Percentiles rank a stretch among this genome's conserved stretches.
phyloP scores from a whole-genome alignment of 1,140 invertebrate genomes.

The Dufourea novaeangliae region DNA sequence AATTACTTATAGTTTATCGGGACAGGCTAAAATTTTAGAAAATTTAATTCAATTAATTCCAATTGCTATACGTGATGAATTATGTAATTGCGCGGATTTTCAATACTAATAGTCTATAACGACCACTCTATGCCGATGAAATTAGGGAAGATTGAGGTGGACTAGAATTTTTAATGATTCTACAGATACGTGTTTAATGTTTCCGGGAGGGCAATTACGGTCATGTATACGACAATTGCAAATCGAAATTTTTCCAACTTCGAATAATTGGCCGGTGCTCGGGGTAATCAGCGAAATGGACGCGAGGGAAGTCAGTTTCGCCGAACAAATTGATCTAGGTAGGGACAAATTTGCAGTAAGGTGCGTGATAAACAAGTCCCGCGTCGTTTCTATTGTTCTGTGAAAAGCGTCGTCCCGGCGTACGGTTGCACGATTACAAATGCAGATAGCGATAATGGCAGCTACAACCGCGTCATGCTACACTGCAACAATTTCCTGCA shows the following conservation, averaged over 20 bases:
- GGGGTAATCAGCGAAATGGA: conserved; percentile 59
- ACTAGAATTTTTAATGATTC: too few species aligned
- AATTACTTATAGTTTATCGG: too few species aligned
- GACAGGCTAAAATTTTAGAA: too few species aligned
- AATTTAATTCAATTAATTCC: too few species aligned
- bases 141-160: too few species aligned
- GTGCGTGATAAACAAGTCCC: conserved; percentile 63
- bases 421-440: conserved; percentile 53
- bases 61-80: too few species aligned
- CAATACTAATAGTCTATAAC: too few species aligned
- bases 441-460: conserved; percentile 61
- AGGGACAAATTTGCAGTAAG: conserved; percentile 54
- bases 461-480: conserved; percentile 61
- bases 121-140: too few species aligned
- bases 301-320: conserved; percentile 53
- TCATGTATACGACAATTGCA: conserved; percentile 7
- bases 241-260: conserved; percentile 32
- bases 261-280: conserved; percentile 5
- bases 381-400: conserved; percentile 62
- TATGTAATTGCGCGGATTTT: too few species aligned
- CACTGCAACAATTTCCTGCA: conserved; percentile 63
- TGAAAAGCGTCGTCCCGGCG: conserved; percentile 53
- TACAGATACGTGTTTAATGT: too few species aligned
- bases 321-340: conserved; percentile 65
- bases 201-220: not conserved